These are phyloP conservation scores for Cetonia aurata DNA, from an alignment of 2,888 invertebrate genomes.

Conservation along the genomic window DNA sequence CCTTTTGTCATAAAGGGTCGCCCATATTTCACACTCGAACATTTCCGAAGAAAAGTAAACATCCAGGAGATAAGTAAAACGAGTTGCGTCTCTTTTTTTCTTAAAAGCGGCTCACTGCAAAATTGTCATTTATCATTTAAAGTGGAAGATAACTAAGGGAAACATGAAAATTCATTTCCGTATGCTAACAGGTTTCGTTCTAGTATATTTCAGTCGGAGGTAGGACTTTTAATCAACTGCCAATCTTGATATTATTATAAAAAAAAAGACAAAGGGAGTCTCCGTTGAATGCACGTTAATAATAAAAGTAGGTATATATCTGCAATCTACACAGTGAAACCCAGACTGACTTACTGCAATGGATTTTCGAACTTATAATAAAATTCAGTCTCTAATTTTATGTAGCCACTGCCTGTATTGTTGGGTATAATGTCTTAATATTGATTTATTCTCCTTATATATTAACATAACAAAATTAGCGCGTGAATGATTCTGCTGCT, in stretches of 20 bases:
- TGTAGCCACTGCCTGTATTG: too few species aligned
- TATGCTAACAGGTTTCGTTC: conserved; percentile 40
- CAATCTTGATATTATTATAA: conserved; percentile 32
- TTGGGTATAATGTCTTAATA: too few species aligned
- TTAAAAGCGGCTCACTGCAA: conserved; percentile 34
- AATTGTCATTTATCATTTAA: conserved; percentile 42
- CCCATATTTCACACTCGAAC: conserved; percentile 47
- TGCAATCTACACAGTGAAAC: too few species aligned
- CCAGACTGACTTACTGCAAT: too few species aligned
- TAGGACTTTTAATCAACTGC: conserved; percentile 33
- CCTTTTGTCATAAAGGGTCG: conserved; percentile 45
- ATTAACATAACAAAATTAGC: too few species aligned
- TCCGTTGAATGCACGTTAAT: conserved; percentile 15
- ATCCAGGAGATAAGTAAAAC: conserved; percentile 45
- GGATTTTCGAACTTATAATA: too few species aligned
- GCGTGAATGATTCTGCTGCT: too few species aligned
- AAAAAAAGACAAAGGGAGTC: neutral
- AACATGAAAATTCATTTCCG: conserved; percentile 45
- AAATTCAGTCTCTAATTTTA: too few species aligned
- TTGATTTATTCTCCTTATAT: too few species aligned
- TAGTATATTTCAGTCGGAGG: conserved; percentile 29
- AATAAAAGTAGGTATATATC: neutral
- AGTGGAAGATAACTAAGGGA: conserved; percentile 40
- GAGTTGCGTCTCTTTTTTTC: conserved; percentile 26
- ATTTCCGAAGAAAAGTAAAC: conserved; percentile 43